Percentiles rank a stretch among this genome's conserved stretches.
phyloP scores from a whole-genome alignment of 2,888 invertebrate species.

The Chymomyza caudatula region DNA sequence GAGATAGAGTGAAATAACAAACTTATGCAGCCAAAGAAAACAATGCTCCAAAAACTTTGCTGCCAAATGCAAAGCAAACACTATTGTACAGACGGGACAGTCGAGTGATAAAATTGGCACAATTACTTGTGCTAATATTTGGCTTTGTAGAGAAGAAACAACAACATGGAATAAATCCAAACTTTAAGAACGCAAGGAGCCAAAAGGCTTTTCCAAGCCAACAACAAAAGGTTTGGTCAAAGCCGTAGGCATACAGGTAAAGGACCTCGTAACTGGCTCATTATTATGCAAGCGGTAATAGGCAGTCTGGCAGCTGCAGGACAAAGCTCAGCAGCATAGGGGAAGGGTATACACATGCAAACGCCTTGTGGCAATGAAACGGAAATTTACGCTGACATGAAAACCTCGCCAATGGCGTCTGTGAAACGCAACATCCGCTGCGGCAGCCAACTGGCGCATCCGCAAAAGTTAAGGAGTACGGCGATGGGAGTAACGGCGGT shows the following conservation, averaged over 20 bases:
- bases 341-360: background rate
- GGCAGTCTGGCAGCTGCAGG: slow-evolving; percentile 69
- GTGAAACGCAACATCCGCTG: slow-evolving; percentile 60
- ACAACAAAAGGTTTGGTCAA: background rate
- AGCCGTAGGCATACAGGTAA: background rate
- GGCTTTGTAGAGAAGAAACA: slow-evolving; percentile 40
- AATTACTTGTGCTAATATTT: slow-evolving; percentile 52
- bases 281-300: slow-evolving; percentile 67
- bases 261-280: slow-evolving; percentile 33
- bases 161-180: slow-evolving; percentile 60
- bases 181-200: slow-evolving; percentile 38
- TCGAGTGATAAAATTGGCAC: slow-evolving; percentile 4
- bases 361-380: slow-evolving; percentile 50
- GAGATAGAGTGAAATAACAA: slow-evolving; percentile 38
- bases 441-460: slow-evolving; percentile 13
- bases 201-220: background rate
- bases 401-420: slow-evolving; percentile 63
- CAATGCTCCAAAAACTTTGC: slow-evolving; percentile 37
- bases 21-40: slow-evolving; percentile 54
- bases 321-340: slow-evolving; percentile 52
- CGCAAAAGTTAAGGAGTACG: slow-evolving; percentile 50
- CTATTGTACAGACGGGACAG: slow-evolving; percentile 18
- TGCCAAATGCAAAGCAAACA: slow-evolving; percentile 53
- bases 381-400: slow-evolving; percentile 70
- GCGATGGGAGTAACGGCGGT: too few relatives aligned